These are phyloP conservation scores for Calyptommatus sinebrachiatus DNA, from an alignment of 2,113 vertebrate genomes.

Conservation along the genomic window DNA sequence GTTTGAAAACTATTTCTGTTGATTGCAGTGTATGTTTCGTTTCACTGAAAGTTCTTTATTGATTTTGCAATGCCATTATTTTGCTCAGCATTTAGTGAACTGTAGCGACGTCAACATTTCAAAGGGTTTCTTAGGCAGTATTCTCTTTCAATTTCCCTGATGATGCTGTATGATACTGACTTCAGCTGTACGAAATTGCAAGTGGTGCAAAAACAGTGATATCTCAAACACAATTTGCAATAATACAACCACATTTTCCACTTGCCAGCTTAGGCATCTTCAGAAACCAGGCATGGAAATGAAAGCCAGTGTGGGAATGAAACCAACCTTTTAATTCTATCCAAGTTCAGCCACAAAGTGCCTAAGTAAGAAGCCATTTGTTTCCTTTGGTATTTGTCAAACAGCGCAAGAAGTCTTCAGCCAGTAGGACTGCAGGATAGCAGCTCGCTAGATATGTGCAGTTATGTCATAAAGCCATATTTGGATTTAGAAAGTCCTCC, in stretches of 20 bases:
- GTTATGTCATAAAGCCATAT: too few relatives aligned
- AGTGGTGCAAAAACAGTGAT: neutral
- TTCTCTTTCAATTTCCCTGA: conserved; percentile 14
- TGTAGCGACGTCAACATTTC: conserved; percentile 35
- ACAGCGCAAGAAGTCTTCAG: neutral
- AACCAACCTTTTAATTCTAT: neutral
- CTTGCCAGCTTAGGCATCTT: neutral
- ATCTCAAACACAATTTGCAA: neutral
- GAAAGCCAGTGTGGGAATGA: neutral
- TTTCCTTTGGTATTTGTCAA: neutral
- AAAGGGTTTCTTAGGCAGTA: neutral
- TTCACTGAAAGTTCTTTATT: conserved; percentile 47
- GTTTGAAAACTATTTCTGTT: conserved; percentile 63
- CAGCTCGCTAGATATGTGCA: too few relatives aligned
- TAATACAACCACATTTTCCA: conserved; percentile 3
- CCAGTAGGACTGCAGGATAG: too few relatives aligned
- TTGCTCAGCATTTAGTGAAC: conserved; percentile 46
- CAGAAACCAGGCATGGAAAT: neutral
- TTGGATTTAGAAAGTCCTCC: too few relatives aligned
- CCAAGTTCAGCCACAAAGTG: neutral
- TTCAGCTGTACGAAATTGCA: neutral
- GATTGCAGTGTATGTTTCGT: conserved; percentile 43
- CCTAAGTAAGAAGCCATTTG: neutral
- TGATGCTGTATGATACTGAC: neutral
- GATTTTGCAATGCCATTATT: conserved; percentile 54